Evolutionary conservation across 2,888 invertebrate genomes (phyloP).

Genomic region (Eledona agricola): DNA sequence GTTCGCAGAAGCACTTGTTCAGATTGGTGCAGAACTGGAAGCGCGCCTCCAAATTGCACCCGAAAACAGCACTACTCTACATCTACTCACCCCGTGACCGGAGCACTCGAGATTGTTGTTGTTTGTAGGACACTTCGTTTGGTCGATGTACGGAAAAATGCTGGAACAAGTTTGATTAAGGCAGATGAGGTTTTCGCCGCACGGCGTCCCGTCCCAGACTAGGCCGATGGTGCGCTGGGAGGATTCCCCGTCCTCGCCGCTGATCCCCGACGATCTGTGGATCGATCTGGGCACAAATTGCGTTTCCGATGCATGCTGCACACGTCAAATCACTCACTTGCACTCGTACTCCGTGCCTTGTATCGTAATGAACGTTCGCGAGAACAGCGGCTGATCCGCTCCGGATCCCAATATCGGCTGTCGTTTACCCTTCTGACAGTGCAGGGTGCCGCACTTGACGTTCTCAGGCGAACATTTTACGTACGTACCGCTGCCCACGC

Average conservation of each 20-base stretch:
- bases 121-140: slow-evolving; percentile 89
- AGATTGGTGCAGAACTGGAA: slow-evolving; percentile 88
- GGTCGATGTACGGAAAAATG: slow-evolving; percentile 84
- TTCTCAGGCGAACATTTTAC: slow-evolving; percentile 84
- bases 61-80: slow-evolving; percentile 3
- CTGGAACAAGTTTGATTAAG: slow-evolving; percentile 92
- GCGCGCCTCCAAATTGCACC: slow-evolving; percentile 3
- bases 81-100: slow-evolving; percentile 87
- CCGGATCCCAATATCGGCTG: slow-evolving; percentile 25
- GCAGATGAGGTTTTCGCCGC: slow-evolving; percentile 92
- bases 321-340: slow-evolving; percentile 80
- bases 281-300: slow-evolving; percentile 41
- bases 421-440: slow-evolving; percentile 86
- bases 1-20: slow-evolving; percentile 90
- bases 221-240: slow-evolving; percentile 72
- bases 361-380: slow-evolving; percentile 88
- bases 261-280: slow-evolving; percentile 77
- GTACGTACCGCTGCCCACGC: slow-evolving; percentile 73
- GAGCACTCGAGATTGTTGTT: slow-evolving; percentile 91
- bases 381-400: slow-evolving; percentile 79
- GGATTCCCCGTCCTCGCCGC: slow-evolving; percentile 55
- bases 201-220: slow-evolving; percentile 93
- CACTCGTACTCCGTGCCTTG: slow-evolving; percentile 92
- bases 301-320: neutral
- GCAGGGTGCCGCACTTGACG: slow-evolving; percentile 92